Evolutionary conservation across 2,888 invertebrate species (phyloP), one percentile per base, ranked within the genome.

Genomic region (Agonopterix subpropinquella): DNA sequence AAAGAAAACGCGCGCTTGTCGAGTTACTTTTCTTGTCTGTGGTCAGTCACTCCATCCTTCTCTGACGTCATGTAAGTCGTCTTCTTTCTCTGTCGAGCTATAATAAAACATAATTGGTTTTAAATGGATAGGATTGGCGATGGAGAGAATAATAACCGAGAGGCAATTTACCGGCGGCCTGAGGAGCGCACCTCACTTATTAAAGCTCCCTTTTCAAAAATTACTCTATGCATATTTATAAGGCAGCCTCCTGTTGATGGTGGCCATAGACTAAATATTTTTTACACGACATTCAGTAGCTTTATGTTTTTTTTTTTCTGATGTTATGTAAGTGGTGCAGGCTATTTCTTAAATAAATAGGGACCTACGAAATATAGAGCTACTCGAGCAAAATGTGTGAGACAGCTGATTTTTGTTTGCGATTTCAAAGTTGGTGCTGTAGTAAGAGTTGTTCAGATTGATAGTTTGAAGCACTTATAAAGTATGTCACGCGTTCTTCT

Each of bases 21-120:
- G 39, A n/a, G 39, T 39, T 39, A 39, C 39, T 39, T 39, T 39
- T 39, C 67, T 73, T 70, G 71, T 70, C 70, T 67, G 68, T 73
- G 68, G 70, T 62, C 63, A 60, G 47, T 54, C 51, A 4, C 13
- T 56, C 66, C 49, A 53, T 80, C 81, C 62, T 61, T 61, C 56
- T 80, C 77, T 58, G 58, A 57, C 77, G 36, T 52, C 53, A 47
- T 50, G 51, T 51, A 42, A 51, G 37, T 49, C 41, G 50, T 64
- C 46, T 61, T 47, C 64, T 61, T 44, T 80, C 77, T 66, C 73
- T 60, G 58, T 80, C 78, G 60, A 56, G 59, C 74, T 65, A 65
- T 85, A 83, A 85, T 85, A 84, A 84, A 86, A 80, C 80, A 77
- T 85, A 87, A 88, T 88, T 85, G 84, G 76, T 85, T 87, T 85